Conservation (phyloP, 2,888 invertebrate species). For the Hermodice carunculata region DNA sequence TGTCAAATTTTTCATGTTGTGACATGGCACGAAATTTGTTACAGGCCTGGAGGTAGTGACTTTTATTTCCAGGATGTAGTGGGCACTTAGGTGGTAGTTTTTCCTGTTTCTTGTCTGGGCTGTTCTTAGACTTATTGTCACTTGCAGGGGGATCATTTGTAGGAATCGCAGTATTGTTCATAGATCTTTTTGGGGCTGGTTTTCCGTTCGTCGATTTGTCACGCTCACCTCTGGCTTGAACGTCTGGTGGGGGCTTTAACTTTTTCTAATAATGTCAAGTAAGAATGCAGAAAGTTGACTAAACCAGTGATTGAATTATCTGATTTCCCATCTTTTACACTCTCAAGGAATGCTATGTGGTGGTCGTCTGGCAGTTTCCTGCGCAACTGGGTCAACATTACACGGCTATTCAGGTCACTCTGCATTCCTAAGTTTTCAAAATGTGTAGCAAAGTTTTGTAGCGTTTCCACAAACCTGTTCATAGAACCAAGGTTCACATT, state of each 20-base stretch:
- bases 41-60: neutral
- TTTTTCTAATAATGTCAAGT: neutral
- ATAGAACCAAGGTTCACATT: neutral
- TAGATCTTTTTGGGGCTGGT: neutral
- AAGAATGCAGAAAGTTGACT: neutral
- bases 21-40: neutral
- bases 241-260: neutral
- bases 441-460: neutral
- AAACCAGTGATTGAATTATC: neutral
- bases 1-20: neutral
- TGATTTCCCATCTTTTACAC: neutral
- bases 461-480: neutral
- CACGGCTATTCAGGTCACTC: neutral
- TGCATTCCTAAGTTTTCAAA: neutral
- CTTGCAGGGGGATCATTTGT: neutral
- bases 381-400: neutral
- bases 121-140: neutral
- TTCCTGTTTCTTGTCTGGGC: neutral
- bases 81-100: neutral
- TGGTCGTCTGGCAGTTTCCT: neutral
- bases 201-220: no score
- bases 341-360: neutral
- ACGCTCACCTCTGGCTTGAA: neutral
- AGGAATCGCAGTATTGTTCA: neutral
- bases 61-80: neutral